Evolutionary conservation across 1,140 invertebrate genomes (phyloP), one percentile per base, ranked within the genome.

Genomic region (Hydropsyche tenuis): DNA sequence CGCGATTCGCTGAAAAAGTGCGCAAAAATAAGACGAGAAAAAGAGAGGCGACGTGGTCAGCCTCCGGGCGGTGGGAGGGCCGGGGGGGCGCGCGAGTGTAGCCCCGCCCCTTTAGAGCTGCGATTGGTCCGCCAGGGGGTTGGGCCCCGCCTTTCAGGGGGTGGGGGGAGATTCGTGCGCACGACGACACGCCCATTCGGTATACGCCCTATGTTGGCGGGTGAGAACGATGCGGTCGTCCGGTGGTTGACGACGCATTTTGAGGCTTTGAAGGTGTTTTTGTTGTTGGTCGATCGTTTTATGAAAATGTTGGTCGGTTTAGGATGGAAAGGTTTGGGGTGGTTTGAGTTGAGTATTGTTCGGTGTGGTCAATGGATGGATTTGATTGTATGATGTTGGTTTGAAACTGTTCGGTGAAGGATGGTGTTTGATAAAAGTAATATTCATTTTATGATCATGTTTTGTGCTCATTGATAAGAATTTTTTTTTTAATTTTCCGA

Each of bases 1-100:
- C 60, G 69, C 70, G 51, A 77, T 77, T 77, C 70, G 73, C 71
- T 75, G 73, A 73, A 73, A 77, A 73, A 74, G 18, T 5, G 43
- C 11, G 73, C 42, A 70, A 74, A 63, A 73, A 69, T 74, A 37
- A 75, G 74, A 77, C 66, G 27, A 70, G 60, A 75, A 23, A 46
- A 23, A 42, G 37, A 56, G 69, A 51, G 72, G 60, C 69, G 63
- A 65, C 72, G 62, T 30, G 72, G 72, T 48, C 66, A 69, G 69
- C 66, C 11, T 43, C 11, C 22, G 43, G 43, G 53, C 7, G 73
- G 73, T 60, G 51, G 56, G 42, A 66, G 37, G 16, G 20, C 56
- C 20, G 20, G 23, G 22, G 56, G 11, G 4, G 12, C 20, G 56
- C 16, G 20, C 18, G 51, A n/a, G n/a, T n/a, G n/a, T n/a, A n/a